These are phyloP conservation scores for Siniperca undulata DNA, from an alignment of 2,797 vertebrate species.

Conservation along the genomic window DNA sequence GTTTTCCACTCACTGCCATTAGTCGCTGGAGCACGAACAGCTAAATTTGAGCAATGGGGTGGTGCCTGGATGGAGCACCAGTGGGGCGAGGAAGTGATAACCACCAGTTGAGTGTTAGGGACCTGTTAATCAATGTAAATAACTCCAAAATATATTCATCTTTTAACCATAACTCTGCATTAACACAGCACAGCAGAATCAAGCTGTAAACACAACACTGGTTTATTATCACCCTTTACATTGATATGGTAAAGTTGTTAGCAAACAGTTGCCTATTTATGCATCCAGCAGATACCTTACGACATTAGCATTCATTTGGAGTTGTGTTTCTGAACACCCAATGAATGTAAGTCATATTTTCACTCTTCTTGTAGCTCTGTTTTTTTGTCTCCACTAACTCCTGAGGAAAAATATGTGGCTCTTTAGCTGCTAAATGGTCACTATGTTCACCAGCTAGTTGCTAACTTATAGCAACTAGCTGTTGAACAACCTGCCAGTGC, in stretches of 20 bases:
- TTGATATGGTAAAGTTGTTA: background rate
- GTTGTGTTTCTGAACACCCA: background rate
- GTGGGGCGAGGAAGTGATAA: background rate
- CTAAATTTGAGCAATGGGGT: background rate
- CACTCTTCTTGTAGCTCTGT: background rate
- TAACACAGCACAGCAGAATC: background rate
- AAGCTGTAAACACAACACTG: background rate
- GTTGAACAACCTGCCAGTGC: background rate
- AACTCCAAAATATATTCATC: background rate
- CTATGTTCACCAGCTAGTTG: no score
- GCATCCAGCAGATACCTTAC: background rate
- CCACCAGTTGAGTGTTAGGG: background rate
- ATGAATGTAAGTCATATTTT: background rate
- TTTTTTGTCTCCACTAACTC: background rate
- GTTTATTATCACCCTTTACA: background rate
- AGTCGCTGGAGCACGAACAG: background rate
- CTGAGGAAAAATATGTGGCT: background rate
- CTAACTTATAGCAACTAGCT: background rate
- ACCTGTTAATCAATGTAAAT: constrained; percentile 15
- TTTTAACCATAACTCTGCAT: background rate
- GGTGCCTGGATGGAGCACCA: background rate
- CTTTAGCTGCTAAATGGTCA: background rate
- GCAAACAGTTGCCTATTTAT: background rate
- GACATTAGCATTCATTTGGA: background rate
- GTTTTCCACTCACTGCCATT: background rate